Base-by-base conservation (phyloP, 1,140 invertebrate genomes). In the Antheraea mylitta region DNA sequence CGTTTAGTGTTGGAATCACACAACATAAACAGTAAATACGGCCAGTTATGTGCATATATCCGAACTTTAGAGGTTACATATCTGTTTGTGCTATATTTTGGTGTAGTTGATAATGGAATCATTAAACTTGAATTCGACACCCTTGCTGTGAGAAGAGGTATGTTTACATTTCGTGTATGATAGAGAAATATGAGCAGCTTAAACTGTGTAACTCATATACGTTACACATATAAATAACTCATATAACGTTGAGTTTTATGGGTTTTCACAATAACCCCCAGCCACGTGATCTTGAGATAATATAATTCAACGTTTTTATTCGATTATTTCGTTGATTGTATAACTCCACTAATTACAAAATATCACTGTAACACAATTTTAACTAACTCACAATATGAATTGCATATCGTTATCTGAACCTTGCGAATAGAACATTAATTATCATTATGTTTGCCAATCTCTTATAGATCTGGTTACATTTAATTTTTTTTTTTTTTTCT, bases 1-100 rank as follows among this genome's bases (percentile, higher is more conserved):
- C 72, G 42, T 74, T 76, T 67, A 65, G 73, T 76, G 77, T 74
- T 81, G 76, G 75, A 78, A 75, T 68, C 36, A 59, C 64, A 69
- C 45, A 68, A 71, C 42, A 73, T 65, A 72, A 66, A 68, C 38
- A 71, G 19, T 61, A 45, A 72, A 61, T 65, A 60, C 58, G 58
- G 62, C 66, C 53, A 69, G 66, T 66, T 68, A 67, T 72, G 68
- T 70, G 68, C 66, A 71, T 69, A 71, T 58, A 58, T 45, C 66
- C 64, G 48, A 67, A 45, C 37, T 59, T 72, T 61, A 53, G 60
- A 37, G 69, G 65, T 72, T 68, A 68, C 68, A 18, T 68, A 42
- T 59, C 64, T 59, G 42, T 58, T 36, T 70, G 71, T 73, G 67
- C 37, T 65, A 22, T 45, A 45, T 62, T 18, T 30, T 53, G 45